Evolutionary conservation across 2,113 vertebrate species (phyloP).

Genomic region (Prolemur simus): DNA sequence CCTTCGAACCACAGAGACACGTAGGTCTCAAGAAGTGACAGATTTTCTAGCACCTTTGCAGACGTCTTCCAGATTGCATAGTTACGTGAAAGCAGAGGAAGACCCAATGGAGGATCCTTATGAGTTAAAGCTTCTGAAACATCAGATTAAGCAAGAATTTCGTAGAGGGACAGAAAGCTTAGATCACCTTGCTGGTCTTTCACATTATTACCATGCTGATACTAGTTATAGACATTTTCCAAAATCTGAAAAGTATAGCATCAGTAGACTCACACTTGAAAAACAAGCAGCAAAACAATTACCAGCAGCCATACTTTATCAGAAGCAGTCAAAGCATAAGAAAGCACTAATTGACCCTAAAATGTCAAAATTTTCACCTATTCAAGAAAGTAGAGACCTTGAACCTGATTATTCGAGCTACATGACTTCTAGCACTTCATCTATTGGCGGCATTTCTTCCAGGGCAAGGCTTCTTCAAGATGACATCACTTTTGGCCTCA

Average conservation of each 20-base stretch:
- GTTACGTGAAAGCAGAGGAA: constrained; percentile 96
- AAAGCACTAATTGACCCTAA: constrained; percentile 95
- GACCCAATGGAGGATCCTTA: constrained; percentile 99
- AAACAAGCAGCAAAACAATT: constrained; percentile 99
- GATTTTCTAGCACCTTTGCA: constrained; percentile 94
- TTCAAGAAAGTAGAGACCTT: constrained; percentile 95
- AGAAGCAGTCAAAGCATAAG: constrained; percentile 98
- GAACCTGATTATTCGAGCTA: constrained; percentile 96
- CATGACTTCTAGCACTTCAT: constrained; percentile 92
- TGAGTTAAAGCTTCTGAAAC: constrained; percentile 97
- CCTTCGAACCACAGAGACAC: constrained; percentile 91
- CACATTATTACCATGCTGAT: constrained; percentile 95
- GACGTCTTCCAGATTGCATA: constrained; percentile 90
- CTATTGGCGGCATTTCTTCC: constrained; percentile 92
- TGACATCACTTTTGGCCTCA: constrained; percentile 96
- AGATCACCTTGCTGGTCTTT: constrained; percentile 93
- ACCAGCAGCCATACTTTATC: constrained; percentile 95
- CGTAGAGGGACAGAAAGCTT: constrained; percentile 94
- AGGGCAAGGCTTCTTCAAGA: constrained; percentile 97
- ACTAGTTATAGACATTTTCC: constrained; percentile 95
- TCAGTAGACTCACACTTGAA: constrained; percentile 97
- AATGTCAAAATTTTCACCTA: constrained; percentile 96
- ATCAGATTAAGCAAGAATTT: constrained; percentile 99
- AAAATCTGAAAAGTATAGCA: constrained; percentile 98
- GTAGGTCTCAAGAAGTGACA: constrained; percentile 93